These are phyloP conservation scores for Tolypeutes matacus DNA, from an alignment of 2,797 vertebrate species.

Conservation along the genomic window DNA sequence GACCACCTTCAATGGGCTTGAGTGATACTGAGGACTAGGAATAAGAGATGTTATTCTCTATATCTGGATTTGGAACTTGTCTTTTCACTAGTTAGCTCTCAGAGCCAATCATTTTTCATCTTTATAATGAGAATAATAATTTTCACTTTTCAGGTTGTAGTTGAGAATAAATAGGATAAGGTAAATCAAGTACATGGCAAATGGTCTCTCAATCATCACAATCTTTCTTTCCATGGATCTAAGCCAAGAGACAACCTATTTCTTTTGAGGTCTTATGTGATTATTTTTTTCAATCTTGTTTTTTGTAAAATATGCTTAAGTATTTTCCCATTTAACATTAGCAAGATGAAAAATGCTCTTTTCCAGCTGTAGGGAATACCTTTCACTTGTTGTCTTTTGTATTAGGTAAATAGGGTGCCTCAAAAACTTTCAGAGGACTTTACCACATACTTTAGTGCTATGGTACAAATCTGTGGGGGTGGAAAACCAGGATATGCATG, in stretches of 20 bases:
- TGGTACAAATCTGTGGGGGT: neutral
- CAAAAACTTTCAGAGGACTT: neutral
- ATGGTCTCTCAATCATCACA: neutral
- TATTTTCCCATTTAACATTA: neutral
- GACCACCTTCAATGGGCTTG: neutral
- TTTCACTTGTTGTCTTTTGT: neutral
- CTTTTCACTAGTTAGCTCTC: neutral
- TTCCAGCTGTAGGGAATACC: neutral
- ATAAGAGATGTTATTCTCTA: neutral
- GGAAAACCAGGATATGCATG: neutral
- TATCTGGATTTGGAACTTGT: neutral
- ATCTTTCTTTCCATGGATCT: neutral
- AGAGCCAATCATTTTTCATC: neutral
- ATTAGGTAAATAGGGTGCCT: neutral
- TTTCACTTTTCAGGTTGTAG: neutral
- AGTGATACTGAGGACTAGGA: neutral
- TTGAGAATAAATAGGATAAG: neutral
- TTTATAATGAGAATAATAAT: neutral
- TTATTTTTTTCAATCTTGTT: neutral
- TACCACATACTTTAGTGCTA: neutral
- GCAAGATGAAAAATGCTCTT: neutral
- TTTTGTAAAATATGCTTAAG: neutral
- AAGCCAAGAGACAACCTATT: too few species aligned
- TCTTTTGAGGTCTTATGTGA: too few species aligned
- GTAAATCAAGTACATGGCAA: neutral